Conservation (phyloP, 1,140 invertebrate genomes). For the Acromyrmex echinatior region DNA sequence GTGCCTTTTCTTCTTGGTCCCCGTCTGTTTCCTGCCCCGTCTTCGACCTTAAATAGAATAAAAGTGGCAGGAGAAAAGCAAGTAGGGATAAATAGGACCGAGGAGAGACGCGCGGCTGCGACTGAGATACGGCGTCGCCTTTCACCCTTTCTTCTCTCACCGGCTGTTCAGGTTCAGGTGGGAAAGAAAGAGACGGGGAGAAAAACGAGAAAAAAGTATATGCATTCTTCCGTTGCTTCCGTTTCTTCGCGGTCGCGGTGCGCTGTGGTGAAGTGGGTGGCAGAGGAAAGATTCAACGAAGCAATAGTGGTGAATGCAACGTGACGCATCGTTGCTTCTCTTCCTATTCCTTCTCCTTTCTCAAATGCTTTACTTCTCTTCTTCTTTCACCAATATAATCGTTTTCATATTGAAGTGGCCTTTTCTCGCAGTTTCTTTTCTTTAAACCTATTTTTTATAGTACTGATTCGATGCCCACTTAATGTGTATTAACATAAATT, state of each 20-base stretch:
- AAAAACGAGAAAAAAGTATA: constrained; percentile 23
- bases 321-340: constrained; percentile 32
- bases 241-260: constrained; percentile 33
- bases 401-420: neutral
- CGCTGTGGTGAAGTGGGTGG: neutral
- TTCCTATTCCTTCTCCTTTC: neutral
- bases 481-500: neutral
- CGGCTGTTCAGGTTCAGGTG: neutral
- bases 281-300: constrained; percentile 1
- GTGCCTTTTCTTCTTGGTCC: constrained; percentile 32
- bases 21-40: neutral
- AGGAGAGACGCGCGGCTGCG: constrained; percentile 11
- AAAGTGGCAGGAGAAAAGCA: constrained; percentile 40
- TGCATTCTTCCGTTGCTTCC: constrained; percentile 43
- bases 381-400: neutral
- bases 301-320: constrained; percentile 31
- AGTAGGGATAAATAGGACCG: constrained; percentile 40
- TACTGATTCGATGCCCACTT: neutral
- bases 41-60: constrained; percentile 51
- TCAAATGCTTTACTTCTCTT: neutral
- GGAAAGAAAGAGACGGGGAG: constrained; percentile 16
- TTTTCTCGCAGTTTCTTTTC: neutral
- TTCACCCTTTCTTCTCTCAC: constrained; percentile 33
- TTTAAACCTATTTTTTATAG: neutral
- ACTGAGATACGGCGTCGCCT: constrained; percentile 45